Evolutionary conservation across 2,888 invertebrate genomes (phyloP), one percentile per base, ranked within the genome.

Genomic region (Dilophus febrilis): DNA sequence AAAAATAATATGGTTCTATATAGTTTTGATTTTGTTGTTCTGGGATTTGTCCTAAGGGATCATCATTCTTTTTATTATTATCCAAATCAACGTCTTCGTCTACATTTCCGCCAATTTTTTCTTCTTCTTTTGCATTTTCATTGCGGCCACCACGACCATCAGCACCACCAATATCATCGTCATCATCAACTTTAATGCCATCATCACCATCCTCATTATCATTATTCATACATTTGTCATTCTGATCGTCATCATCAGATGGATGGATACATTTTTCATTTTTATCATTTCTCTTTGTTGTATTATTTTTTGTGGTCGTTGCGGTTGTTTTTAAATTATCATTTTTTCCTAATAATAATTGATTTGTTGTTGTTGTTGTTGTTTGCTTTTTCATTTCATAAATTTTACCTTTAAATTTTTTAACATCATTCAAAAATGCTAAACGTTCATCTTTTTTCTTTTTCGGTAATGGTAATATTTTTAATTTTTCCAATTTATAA

Each of bases 1-100:
- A 88, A 40, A 77, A 67, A 27, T 59, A 61, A 42, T 59, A 55
- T 14, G 38, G 14, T 17, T 34, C 26, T 34, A 35, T 31, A 38
- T 37, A 42, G 26, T 13, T 13, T 37, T 28, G 18, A n/a, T 37
- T 3, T 29, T 30, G 18, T 22, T 13, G 13, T 17, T 26, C 14
- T 35, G 26, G 18, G 11, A 2, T 30, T 7, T 16, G 5, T 18
- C 17, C 27, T 28, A n/a, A 2, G 29, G 27, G 5, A 16, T 18
- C 32, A 4, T 16, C 28, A 14, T 32, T 13, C 26, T 35, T 31
- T 29, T 41, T 41, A 14, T 6, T n/a, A 3, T 17, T 18, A 29
- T 34, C 10, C 3, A 2, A 17, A 11, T 37, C 37, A 14, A 14
- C 14, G 4, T 32, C 14, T 4, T 8, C 14, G 4, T 13, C 13